A percentile compares a stretch with the other conserved stretches of the same genome.
phyloP scores from a whole-genome alignment of 2,797 vertebrate species.

The Scolopax rusticola region DNA sequence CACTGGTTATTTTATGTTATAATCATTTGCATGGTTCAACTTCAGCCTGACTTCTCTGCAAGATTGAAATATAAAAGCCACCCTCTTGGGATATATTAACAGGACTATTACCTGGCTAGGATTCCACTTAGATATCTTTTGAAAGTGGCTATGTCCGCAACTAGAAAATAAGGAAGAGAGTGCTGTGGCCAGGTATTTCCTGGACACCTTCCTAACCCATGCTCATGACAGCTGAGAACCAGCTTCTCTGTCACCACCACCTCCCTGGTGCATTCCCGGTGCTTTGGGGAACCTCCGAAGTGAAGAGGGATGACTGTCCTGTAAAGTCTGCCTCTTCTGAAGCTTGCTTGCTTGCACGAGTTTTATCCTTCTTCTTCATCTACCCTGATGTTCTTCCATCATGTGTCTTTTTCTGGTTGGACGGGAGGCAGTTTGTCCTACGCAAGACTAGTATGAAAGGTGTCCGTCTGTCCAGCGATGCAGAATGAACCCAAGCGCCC shows the following conservation, averaged over 20 bases:
- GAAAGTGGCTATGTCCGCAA: neutral
- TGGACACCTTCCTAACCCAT: neutral
- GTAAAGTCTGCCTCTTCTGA: neutral
- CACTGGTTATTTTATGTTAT: neutral
- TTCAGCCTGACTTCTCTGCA: neutral
- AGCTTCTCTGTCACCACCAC: neutral
- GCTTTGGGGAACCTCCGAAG: neutral
- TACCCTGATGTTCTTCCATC: neutral
- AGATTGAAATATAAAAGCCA: neutral
- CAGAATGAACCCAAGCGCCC: neutral
- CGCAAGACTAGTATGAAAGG: accelerated
- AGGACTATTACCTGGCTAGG: neutral
- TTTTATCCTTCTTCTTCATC: neutral
- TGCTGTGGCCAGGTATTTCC: neutral
- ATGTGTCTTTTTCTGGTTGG: neutral
- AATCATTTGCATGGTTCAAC: neutral
- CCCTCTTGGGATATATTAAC: neutral
- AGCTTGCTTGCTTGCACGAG: neutral
- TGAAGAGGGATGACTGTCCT: neutral
- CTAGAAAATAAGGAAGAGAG: neutral
- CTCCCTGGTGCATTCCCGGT: neutral
- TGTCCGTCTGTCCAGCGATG: neutral
- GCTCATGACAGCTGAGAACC: neutral
- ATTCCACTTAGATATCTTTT: neutral
- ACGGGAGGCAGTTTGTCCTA: neutral